A percentile compares a stretch with the other conserved stretches of the same genome.
Conservation (phyloP, 2,113 vertebrate species). For the Ceuthmochares aereus region DNA sequence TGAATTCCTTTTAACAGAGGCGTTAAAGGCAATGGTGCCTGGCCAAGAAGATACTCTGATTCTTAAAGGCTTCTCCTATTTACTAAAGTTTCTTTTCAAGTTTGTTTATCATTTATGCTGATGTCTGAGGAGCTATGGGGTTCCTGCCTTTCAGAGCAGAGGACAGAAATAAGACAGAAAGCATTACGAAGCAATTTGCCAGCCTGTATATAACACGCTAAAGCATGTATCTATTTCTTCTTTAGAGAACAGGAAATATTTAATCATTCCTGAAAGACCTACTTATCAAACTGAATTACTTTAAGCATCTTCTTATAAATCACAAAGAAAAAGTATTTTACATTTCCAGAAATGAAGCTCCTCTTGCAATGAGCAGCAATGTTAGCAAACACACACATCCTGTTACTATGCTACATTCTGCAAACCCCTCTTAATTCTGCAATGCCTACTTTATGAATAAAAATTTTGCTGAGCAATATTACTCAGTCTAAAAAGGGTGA, state of each 20-base stretch:
- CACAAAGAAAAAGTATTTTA: not conserved
- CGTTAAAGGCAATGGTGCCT: constrained; percentile 19
- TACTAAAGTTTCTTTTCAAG: not conserved
- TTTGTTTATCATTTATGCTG: not conserved
- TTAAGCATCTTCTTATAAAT: not conserved
- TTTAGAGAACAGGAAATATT: not conserved
- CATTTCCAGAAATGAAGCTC: not conserved
- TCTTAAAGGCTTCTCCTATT: not conserved
- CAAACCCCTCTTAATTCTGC: not conserved
- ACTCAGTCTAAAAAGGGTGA: not conserved
- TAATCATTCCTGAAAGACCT: constrained; percentile 15
- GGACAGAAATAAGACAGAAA: not conserved
- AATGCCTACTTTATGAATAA: not conserved
- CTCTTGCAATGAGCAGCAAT: not conserved
- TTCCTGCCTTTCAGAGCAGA: not conserved
- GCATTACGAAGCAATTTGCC: not conserved
- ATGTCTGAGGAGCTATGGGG: not conserved
- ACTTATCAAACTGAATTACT: constrained; percentile 39
- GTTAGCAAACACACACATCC: not conserved
- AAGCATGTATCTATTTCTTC: not conserved
- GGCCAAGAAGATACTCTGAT: not conserved
- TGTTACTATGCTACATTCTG: not conserved
- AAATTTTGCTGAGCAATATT: not conserved
- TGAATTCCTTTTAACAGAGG: constrained; percentile 47
- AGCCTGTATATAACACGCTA: not conserved